These are phyloP conservation scores for Drosophila limbata DNA, from an alignment of 2,888 invertebrate species.

Conservation along the genomic window DNA sequence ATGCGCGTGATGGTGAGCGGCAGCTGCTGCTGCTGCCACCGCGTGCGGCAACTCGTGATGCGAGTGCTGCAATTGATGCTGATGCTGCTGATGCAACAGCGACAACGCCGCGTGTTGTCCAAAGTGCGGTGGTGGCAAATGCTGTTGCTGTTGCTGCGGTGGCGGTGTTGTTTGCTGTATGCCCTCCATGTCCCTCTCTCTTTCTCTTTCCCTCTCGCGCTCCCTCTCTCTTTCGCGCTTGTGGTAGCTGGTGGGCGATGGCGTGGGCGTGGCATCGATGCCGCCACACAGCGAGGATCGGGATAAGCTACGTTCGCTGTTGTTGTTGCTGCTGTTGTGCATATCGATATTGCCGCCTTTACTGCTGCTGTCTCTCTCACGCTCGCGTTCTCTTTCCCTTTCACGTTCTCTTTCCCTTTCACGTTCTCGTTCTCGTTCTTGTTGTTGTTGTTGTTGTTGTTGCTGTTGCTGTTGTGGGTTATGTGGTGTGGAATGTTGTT, in stretches of 20 bases:
- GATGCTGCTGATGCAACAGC: conserved; percentile 65
- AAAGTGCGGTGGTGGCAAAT: conserved; percentile 68
- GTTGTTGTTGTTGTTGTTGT: conserved; percentile 47
- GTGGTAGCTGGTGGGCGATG: conserved; percentile 63
- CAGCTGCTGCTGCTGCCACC: conserved; percentile 35
- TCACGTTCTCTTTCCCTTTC: conserved; percentile 24
- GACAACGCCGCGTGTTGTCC: conserved; percentile 77
- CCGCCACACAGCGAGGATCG: conserved; percentile 65
- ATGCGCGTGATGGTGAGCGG: conserved; percentile 74
- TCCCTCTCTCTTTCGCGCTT: conserved; percentile 63
- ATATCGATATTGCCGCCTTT: conserved; percentile 53
- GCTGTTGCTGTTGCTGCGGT: conserved; percentile 58
- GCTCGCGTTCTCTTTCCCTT: conserved; percentile 28
- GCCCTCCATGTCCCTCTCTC: conserved; percentile 59
- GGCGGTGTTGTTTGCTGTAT: conserved; percentile 65
- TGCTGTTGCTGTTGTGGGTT: conserved; percentile 67
- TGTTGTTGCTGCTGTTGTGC: conserved; percentile 71
- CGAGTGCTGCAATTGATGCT: conserved; percentile 66
- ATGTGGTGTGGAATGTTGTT: conserved; percentile 72
- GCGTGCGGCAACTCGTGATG: conserved; percentile 74
- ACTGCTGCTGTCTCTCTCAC: conserved; percentile 43
- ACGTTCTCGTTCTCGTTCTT: conserved; percentile 32
- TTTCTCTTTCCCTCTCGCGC: conserved; percentile 46
- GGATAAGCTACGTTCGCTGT: conserved; percentile 67
- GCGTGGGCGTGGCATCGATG: conserved; percentile 64